These are phyloP conservation scores for Rhodinocichla rosea DNA, from an alignment of 2,113 vertebrate species.

Conservation along the genomic window DNA sequence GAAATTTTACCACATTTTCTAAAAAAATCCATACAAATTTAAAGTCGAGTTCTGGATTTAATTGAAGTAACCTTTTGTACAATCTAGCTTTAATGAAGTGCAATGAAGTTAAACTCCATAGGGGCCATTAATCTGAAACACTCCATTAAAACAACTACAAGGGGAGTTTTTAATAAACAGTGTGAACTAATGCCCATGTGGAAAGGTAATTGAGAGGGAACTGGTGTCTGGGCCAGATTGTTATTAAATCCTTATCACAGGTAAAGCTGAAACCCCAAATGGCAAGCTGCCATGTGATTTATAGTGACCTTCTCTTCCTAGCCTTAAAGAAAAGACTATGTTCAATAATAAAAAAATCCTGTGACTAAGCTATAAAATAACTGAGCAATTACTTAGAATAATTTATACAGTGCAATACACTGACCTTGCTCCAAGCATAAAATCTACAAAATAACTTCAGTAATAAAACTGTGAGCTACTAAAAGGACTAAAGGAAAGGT, in stretches of 20 bases:
- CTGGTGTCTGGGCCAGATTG: constrained; percentile 74
- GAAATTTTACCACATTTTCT: constrained; percentile 76
- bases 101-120: constrained; percentile 81
- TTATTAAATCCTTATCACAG: constrained; percentile 83
- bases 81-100: constrained; percentile 83
- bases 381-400: constrained; percentile 84
- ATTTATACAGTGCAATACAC: constrained; percentile 81
- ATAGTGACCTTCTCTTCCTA: constrained; percentile 70
- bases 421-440: constrained; percentile 82
- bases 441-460: constrained; percentile 82
- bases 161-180: constrained; percentile 86
- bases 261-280: constrained; percentile 76
- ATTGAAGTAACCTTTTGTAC: constrained; percentile 85
- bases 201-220: constrained; percentile 83
- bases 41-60: constrained; percentile 77
- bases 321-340: constrained; percentile 74
- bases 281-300: constrained; percentile 76
- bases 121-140: constrained; percentile 84
- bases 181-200: constrained; percentile 83
- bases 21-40: constrained; percentile 76
- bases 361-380: constrained; percentile 81
- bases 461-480: constrained; percentile 78
- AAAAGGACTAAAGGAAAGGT: constrained; percentile 79
- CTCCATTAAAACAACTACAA: constrained; percentile 83
- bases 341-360: constrained; percentile 81